phyloP scores from a whole-genome alignment of 2,797 vertebrate genomes.

The Notoglanidium macrostoma region DNA sequence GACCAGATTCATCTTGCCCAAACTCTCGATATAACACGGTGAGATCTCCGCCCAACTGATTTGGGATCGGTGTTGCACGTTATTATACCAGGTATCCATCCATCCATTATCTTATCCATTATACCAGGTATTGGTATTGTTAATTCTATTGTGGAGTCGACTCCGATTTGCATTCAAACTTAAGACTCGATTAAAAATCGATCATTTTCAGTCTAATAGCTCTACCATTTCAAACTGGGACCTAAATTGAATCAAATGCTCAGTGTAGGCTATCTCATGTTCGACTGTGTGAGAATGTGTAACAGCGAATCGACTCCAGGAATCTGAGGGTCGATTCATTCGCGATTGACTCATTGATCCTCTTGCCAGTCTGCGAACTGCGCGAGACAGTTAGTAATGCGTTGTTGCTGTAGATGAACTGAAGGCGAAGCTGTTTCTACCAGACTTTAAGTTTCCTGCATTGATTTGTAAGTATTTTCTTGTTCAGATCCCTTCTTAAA shows the following conservation, averaged over 20 bases:
- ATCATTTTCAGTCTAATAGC: not conserved
- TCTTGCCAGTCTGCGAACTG: not conserved
- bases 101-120: no score
- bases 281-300: not conserved
- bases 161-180: not conserved
- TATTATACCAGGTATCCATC: no score
- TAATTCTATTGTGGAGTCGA: not conserved
- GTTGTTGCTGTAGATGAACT: not conserved
- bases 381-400: not conserved
- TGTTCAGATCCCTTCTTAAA: not conserved
- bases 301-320: not conserved
- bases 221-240: no score
- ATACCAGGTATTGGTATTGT: no score
- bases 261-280: rapidly evolving
- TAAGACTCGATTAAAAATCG: not conserved
- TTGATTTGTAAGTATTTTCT: constrained; percentile 1
- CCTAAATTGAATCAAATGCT: no score
- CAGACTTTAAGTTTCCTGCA: not conserved
- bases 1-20: not conserved
- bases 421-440: not conserved
- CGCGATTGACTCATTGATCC: not conserved
- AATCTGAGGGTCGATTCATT: not conserved
- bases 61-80: not conserved
- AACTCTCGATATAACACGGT: not conserved
- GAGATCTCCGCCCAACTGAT: not conserved